Conservation (phyloP, 2,113 vertebrate genomes). For the Perognathus longimembris region DNA sequence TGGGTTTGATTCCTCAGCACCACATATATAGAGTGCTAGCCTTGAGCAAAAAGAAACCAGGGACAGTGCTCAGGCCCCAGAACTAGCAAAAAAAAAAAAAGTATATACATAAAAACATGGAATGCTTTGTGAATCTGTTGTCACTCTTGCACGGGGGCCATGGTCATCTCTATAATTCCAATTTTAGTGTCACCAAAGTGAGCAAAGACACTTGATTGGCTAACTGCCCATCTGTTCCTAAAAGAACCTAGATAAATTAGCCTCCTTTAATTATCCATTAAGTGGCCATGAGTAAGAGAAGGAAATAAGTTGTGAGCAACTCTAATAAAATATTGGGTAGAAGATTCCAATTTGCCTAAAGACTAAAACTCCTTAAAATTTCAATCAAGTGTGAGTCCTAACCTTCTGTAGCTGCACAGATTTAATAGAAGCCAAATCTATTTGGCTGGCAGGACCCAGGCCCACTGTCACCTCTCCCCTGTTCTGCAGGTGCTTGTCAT, state of each 20-base stretch:
- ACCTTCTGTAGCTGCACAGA: neutral
- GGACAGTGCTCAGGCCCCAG: too few relatives aligned
- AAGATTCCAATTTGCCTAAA: neutral
- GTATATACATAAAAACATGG: too few relatives aligned
- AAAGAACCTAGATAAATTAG: neutral
- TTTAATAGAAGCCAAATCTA: neutral
- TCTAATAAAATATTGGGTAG: neutral
- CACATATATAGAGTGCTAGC: too few relatives aligned
- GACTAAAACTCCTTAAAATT: slow-evolving; percentile 24
- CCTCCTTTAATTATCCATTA: neutral
- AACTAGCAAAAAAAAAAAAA: too few relatives aligned
- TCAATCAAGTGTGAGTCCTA: neutral
- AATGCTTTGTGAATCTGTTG: too few relatives aligned
- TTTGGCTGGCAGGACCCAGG: fast-evolving
- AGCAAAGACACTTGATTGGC: neutral
- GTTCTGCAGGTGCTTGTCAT: slow-evolving; percentile 83
- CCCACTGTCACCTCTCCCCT: neutral
- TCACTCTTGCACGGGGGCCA: too few relatives aligned
- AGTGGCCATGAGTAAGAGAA: neutral
- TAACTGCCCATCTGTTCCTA: neutral
- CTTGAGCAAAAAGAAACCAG: too few relatives aligned
- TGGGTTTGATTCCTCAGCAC: too few relatives aligned
- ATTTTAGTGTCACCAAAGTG: neutral
- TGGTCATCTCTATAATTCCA: too few relatives aligned
- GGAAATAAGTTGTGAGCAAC: neutral